Evolutionary conservation across 2,888 invertebrate genomes (phyloP).

Genomic region (Autographa pulchrina): DNA sequence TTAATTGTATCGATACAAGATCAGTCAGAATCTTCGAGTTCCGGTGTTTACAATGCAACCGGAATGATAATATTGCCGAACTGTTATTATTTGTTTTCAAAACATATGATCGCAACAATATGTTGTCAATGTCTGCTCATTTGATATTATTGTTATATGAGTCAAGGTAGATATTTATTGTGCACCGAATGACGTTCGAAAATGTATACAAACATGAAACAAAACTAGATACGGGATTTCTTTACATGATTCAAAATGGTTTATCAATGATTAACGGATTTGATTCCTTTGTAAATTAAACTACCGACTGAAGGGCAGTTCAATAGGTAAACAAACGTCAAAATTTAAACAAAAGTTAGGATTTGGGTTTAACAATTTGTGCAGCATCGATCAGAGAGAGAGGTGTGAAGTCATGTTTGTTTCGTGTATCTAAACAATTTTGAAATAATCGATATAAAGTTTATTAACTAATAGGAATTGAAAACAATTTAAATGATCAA

Average conservation of each 20-base stretch:
- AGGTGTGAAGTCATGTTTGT: neutral
- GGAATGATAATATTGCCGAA: neutral
- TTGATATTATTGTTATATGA: neutral
- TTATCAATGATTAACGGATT: too few relatives aligned
- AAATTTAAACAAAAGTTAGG: neutral
- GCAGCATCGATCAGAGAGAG: neutral
- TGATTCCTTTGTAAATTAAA: too few relatives aligned
- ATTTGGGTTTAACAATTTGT: neutral
- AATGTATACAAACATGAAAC: neutral
- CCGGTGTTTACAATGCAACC: neutral
- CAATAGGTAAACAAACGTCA: neutral
- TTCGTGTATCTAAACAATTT: neutral
- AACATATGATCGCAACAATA: neutral
- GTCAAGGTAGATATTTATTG: neutral
- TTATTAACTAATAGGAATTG: neutral
- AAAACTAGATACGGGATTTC: too few relatives aligned
- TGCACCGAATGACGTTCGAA: neutral
- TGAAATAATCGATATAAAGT: neutral
- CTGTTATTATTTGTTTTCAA: neutral
- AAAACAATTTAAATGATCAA: too few relatives aligned
- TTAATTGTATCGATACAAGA: neutral
- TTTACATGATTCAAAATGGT: too few relatives aligned
- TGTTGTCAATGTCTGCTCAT: neutral
- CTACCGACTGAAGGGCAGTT: too few relatives aligned
- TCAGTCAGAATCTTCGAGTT: neutral